These are phyloP conservation scores for Gorsachius magnificus DNA, from an alignment of 2,797 vertebrate species.

Conservation along the genomic window DNA sequence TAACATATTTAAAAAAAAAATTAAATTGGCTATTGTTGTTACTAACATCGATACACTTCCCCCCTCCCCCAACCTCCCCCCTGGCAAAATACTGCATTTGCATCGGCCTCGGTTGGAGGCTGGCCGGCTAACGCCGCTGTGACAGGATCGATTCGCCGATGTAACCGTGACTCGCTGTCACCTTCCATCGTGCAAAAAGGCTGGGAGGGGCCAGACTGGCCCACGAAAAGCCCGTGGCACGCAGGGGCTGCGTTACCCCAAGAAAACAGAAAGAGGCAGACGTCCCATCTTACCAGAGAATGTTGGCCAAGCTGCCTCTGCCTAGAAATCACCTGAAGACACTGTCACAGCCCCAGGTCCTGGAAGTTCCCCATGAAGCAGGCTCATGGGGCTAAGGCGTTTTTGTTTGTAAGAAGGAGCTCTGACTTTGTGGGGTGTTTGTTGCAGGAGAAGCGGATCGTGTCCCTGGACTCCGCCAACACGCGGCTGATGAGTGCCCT, in stretches of 20 bases:
- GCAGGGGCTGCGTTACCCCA: neutral
- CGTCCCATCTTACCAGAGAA: conserved; percentile 62
- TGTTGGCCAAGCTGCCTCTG: conserved; percentile 23
- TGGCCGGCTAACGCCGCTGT: neutral
- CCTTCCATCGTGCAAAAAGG: neutral
- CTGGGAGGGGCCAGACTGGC: neutral
- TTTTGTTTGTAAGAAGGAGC: neutral
- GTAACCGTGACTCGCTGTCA: neutral
- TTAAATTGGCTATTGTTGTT: conserved; percentile 6
- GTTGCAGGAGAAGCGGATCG: conserved; percentile 92
- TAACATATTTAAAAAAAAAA: neutral
- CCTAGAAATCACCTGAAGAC: neutral
- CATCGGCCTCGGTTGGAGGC: neutral
- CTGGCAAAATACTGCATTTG: neutral
- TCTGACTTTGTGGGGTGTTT: conserved; percentile 43
- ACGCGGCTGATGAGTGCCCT: conserved; percentile 92
- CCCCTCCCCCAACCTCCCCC: neutral
- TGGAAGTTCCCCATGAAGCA: neutral
- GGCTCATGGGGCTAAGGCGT: neutral
- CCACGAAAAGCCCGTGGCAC: neutral
- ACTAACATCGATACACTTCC: neutral
- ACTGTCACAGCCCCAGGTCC: neutral
- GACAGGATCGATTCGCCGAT: neutral
- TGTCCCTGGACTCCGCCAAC: conserved; percentile 93
- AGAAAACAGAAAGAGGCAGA: conserved; percentile 75